These are phyloP conservation scores for Ostrea edulis DNA, from an alignment of 1,140 invertebrate genomes.

Conservation along the genomic window DNA sequence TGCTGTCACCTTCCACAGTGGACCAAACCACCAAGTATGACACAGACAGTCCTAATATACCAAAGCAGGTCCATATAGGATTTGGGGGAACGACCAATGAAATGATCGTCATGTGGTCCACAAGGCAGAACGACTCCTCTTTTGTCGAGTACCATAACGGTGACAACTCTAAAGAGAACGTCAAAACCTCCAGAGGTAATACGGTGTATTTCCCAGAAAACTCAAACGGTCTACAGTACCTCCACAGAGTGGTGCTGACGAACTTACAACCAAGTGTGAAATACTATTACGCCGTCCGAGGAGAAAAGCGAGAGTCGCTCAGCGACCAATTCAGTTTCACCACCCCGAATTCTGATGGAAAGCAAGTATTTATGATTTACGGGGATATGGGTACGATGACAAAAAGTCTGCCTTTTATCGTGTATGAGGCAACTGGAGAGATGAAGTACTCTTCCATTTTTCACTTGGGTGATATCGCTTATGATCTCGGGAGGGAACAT, in stretches of 20 bases:
- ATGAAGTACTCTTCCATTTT: conserved; percentile 91
- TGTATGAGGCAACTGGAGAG: conserved; percentile 87
- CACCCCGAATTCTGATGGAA: conserved; percentile 52
- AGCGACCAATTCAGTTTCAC: conserved; percentile 67
- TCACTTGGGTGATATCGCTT: conserved; percentile 86
- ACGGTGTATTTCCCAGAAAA: conserved; percentile 59
- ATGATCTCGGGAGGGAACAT: conserved; percentile 75
- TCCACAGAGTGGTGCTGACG: conserved; percentile 65
- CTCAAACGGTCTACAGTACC: conserved; percentile 61
- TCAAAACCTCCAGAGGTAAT: conserved; percentile 43
- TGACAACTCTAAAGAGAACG: conserved; percentile 42
- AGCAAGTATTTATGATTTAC: conserved; percentile 86
- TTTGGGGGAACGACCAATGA: conserved; percentile 68
- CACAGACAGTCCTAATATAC: conserved; percentile 1
- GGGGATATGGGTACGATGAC: conserved; percentile 95
- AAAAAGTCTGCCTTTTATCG: conserved; percentile 87
- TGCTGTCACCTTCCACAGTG: background rate
- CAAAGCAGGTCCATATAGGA: conserved; percentile 69
- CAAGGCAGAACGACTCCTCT: conserved; percentile 56
- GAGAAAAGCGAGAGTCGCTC: conserved; percentile 52
- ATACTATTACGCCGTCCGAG: conserved; percentile 67
- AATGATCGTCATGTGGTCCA: conserved; percentile 71
- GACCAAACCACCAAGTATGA: background rate
- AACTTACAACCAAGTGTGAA: conserved; percentile 60
- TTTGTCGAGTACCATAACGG: conserved; percentile 65